Evolutionary conservation across 2,113 vertebrate species (phyloP), one percentile per base, ranked within the genome.

Genomic region (Gobius niger): DNA sequence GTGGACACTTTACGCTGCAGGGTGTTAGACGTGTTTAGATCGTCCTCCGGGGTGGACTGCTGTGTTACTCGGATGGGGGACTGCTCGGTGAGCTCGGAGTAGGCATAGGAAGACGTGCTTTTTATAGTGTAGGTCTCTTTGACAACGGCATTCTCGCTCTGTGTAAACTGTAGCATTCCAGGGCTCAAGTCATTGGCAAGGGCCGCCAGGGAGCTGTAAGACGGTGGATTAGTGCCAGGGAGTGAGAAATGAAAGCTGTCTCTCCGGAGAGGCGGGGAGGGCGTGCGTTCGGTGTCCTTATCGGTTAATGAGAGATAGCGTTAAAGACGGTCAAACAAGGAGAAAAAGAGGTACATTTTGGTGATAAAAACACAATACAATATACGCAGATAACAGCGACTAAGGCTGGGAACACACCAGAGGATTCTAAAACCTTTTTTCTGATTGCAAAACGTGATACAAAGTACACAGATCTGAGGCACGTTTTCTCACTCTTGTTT

Each of bases 1-100:
- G 95, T 92, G 14, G 96, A 95, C 65, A 96, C 85, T 80, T 91
- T 96, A 68, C 93, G 94, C 71, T 93, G 93, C 60, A 92, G 92
- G 41, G 60, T 85, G 50, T 91, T 92, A 79, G 88, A 82, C 70
- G 90, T 73, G 68, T 40, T 65, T 1, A 41, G 34, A 44, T 82
- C 46, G 57, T 73, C 73, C 0, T 40, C 9, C 44, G 62, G 67
- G 41, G 67, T 73, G 61, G 85, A 76, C 65, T 76, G 80, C 18
- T 69, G 77, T 67, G 67, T 60, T 47, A 57, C 78, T 40, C 65
- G 80, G 56, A 70, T 46, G 7, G 70, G 50, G 85, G 86, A 9
- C 61, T 81, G 90, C 61, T 88, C 85, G 71, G 86, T 90, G 52
- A 34, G 80, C 72, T 90, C 76, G 8, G 82, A 82, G 71, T 92